phyloP scores from a whole-genome alignment of 2,797 vertebrate genomes.

The Crenichthys baileyi region DNA sequence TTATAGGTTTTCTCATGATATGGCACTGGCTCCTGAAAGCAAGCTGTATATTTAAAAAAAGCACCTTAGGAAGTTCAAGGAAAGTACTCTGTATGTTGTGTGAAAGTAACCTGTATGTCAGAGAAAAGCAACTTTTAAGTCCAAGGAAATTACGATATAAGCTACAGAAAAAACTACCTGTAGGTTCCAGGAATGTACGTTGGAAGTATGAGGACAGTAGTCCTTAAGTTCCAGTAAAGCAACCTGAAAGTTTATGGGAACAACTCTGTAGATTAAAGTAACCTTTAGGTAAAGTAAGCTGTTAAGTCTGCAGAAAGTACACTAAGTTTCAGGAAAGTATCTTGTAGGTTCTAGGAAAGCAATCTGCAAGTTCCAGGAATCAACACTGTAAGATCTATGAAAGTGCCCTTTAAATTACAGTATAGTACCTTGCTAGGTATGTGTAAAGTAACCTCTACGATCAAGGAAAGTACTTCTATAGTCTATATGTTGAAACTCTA shows the following conservation, averaged over 20 bases:
- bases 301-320: background rate
- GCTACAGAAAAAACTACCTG: background rate
- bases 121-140: background rate
- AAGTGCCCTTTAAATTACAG: background rate
- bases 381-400: background rate
- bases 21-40: background rate
- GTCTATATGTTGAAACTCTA: too few relatives aligned
- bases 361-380: background rate
- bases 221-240: too few relatives aligned
- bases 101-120: background rate
- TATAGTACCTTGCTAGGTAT: background rate
- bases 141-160: background rate
- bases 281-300: background rate
- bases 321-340: background rate
- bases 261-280: background rate
- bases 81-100: background rate
- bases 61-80: background rate
- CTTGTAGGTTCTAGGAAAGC: background rate
- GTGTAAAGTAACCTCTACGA: background rate
- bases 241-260: background rate
- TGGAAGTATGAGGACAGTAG: background rate
- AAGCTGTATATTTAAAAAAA: background rate
- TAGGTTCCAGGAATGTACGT: background rate
- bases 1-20: background rate
- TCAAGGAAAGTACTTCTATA: background rate